Evolutionary conservation across 1,140 invertebrate species (phyloP), one percentile per base, ranked within the genome.

Genomic region (Leguminivora glycinivorella): DNA sequence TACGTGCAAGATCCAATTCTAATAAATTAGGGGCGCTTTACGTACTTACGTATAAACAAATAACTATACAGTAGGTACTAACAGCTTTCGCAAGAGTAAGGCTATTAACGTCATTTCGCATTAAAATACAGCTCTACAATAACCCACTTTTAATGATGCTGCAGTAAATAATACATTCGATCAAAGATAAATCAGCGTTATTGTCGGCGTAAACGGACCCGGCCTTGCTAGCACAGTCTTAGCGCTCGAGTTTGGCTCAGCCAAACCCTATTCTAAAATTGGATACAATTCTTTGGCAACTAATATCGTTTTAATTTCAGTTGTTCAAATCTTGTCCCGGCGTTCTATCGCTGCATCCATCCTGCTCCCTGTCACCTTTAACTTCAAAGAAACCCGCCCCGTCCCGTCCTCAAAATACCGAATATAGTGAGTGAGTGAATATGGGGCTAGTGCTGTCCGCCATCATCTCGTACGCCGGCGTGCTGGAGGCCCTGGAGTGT

Each of bases 381-480:
- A 68, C 31, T 25, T 72, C 72, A 74, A 81, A 76, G 74, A 22
- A 68, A 72, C 76, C 73, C 73, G 71, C 79, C 81, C 80, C 75
- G 31, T 81, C 82, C 80, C 78, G 77, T 76, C 79, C 80, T 76
- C 70, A 79, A 72, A 63, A 73, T 75, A 63, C 19, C 29, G 78
- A 52, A 60, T 72, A 71, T 68, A 43, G 78, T 79, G 74, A 71
- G 70, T 78, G 72, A 75, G 79, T 82, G 79, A 73, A 82, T 82
- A 95, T 95, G 95, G 95, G 95, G 77, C 84, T 96, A 19, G 82
- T 96, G 70, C 88, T 96, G 58, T 96, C 95, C 10, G 89, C 95
- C 77, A 83, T 96, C 25, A 92, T 96, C 72, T 93, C 94, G n/a
- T 96, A 95, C 79, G 93, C 95, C 22, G 95, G 96, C 67, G 93